A percentile compares a stretch with the other conserved stretches of the same genome.
Conservation (phyloP, 2,113 vertebrate species). For the Salvelinus sp. region DNA sequence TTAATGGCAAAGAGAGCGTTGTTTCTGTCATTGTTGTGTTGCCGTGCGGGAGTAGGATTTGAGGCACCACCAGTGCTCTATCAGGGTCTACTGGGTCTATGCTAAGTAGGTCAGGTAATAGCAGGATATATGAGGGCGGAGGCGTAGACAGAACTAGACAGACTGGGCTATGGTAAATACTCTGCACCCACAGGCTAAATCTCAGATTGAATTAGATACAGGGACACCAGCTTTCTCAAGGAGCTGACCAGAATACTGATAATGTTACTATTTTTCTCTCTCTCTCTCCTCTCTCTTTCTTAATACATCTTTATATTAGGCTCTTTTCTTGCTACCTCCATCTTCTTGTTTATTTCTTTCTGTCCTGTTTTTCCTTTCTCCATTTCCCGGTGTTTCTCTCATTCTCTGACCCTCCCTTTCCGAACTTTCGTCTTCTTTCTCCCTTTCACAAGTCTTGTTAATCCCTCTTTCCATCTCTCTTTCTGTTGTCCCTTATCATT, state of each 20-base stretch:
- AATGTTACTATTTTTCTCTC: neutral
- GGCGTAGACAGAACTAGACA: neutral
- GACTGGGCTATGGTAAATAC: neutral
- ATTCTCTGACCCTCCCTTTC: neutral
- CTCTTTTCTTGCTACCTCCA: neutral
- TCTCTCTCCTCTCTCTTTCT: neutral
- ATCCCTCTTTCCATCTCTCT: neutral
- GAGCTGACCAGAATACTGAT: too few relatives aligned
- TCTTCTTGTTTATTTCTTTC: neutral
- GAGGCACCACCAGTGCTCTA: conserved; percentile 8
- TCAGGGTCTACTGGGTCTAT: conserved; percentile 16
- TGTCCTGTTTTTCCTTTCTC: neutral
- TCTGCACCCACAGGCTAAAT: neutral
- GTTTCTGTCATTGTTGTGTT: conserved; percentile 13
- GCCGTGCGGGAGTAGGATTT: neutral
- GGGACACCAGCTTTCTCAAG: neutral
- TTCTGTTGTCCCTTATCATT: neutral
- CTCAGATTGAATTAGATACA: neutral
- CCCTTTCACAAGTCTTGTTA: neutral
- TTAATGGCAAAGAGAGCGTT: neutral
- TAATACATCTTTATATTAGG: too few relatives aligned
- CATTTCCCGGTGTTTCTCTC: neutral
- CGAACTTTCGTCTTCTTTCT: neutral
- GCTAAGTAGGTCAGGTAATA: conserved; percentile 44
- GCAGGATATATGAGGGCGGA: conserved; percentile 11